Evolutionary conservation across 2,113 vertebrate species (phyloP), one percentile per base, ranked within the genome.

Genomic region (Gavialis gangeticus): DNA sequence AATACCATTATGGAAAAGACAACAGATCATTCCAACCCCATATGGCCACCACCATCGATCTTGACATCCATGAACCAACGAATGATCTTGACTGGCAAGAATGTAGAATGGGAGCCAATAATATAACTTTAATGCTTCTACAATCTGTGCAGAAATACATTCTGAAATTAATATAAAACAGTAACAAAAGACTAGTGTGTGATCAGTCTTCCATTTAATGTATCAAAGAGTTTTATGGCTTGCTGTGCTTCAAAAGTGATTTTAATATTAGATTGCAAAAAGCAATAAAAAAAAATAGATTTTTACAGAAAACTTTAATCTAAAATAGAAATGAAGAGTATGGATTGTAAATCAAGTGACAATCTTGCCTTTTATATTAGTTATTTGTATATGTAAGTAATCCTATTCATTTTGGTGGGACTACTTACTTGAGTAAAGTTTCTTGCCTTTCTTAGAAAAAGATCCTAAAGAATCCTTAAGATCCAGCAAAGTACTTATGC

Each of bases 51-150:
- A 94, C 93, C 93, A 96, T 96, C 94, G 92, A 92, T 92, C 85
- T 92, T 94, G 80, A 93, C 85, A 94, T 95, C 71, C 87, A 96
- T 92, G 83, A 91, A 96, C 88, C 93, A 96, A 28, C 96, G 91
- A 96, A 97, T 97, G 94, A 97, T 91, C 95, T 96, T 95, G 96
- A 95, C 95, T 90, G 59, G 87, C 92, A 96, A 93, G 93, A 97
- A 97, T 96, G 95, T 14, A 84, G 95, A 94, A 82, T 0, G 79
- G 94, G 81, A 96, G 93, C 95, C 95, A 96, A 89, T 93, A 58
- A 88, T 93, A 79, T 85, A 95, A 92, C 79, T 95, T 55, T 2
- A 1, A 85, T 93, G 87, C 75, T 92, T 79, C 94, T 60, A 69
- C 92, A 92, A 78, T 62, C 75, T 58, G 80, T 59, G 85, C 71